phyloP scores from a whole-genome alignment of 2,888 invertebrate genomes.

The Geophilus truncorum region DNA sequence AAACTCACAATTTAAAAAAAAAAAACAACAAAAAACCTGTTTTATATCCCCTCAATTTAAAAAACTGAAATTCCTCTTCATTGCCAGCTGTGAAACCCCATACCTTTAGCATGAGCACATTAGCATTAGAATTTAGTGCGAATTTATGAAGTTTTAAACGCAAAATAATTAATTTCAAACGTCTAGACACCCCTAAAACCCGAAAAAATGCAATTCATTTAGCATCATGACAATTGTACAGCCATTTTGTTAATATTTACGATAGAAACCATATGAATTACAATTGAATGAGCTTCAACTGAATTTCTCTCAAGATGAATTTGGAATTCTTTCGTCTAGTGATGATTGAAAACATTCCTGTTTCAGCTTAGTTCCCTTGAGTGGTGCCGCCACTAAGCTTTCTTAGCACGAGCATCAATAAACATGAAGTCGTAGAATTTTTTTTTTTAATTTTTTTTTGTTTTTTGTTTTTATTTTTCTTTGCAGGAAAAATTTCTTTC shows the following conservation, averaged over 20 bases:
- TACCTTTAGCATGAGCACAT: too few species aligned
- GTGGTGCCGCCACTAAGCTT: not conserved
- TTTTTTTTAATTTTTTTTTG: not conserved
- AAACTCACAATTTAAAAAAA: too few species aligned
- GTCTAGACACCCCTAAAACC: not conserved
- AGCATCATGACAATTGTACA: not conserved
- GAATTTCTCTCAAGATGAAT: not conserved
- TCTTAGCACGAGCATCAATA: not conserved
- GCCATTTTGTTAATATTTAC: not conserved
- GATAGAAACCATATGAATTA: not conserved
- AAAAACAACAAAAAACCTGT: too few species aligned
- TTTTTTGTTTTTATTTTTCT: too few species aligned
- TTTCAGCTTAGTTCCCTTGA: not conserved
- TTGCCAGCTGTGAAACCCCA: too few species aligned
- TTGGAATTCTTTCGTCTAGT: not conserved
- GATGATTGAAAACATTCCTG: conserved; percentile 8
- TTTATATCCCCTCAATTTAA: too few species aligned
- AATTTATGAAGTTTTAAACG: not conserved
- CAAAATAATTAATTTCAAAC: not conserved
- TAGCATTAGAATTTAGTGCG: not conserved
- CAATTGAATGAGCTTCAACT: not conserved
- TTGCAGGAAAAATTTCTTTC: not conserved
- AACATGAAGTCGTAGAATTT: not conserved
- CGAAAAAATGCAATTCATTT: not conserved
- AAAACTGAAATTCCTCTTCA: too few species aligned